phyloP scores from a whole-genome alignment of 2,113 vertebrate species.

The Lampris megalopsis region DNA sequence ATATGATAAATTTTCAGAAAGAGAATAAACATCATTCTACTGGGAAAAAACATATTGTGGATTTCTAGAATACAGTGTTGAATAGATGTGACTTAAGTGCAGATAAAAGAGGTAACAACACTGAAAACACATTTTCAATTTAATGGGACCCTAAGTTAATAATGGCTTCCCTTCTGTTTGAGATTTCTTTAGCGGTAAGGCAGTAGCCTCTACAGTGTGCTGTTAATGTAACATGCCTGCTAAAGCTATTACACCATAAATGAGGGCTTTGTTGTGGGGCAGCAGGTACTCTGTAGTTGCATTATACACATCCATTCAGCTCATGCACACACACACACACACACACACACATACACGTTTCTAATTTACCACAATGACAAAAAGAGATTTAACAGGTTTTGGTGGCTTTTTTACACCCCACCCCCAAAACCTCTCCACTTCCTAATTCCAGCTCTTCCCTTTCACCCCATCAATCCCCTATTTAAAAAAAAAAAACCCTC shows the following conservation, averaged over 20 bases:
- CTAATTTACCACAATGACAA: constrained; percentile 31
- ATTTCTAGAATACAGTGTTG: too few species aligned
- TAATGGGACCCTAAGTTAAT: too few species aligned
- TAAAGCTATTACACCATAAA: constrained; percentile 61
- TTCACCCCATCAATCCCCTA: constrained; percentile 68
- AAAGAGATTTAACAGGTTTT: constrained; percentile 57
- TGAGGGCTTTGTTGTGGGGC: constrained; percentile 50
- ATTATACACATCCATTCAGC: constrained; percentile 12
- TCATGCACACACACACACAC: not conserved
- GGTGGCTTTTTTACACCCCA: constrained; percentile 40
- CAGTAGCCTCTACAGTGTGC: constrained; percentile 33
- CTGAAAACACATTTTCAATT: too few species aligned
- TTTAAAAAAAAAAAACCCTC: constrained; percentile 54
- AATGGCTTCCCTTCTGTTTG: not conserved
- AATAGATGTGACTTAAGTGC: too few species aligned
- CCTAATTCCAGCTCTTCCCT: constrained; percentile 61
- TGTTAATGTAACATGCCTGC: constrained; percentile 52
- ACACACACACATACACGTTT: constrained; percentile 20
- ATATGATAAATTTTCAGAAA: too few species aligned
- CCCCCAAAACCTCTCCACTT: constrained; percentile 51
- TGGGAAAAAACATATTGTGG: too few species aligned
- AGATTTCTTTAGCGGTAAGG: constrained; percentile 18
- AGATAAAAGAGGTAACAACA: too few species aligned
- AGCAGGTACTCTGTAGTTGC: constrained; percentile 43
- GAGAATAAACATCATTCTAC: too few species aligned